Evolutionary conservation across 2,113 vertebrate species (phyloP).

Genomic region (Vireo altiloquus): DNA sequence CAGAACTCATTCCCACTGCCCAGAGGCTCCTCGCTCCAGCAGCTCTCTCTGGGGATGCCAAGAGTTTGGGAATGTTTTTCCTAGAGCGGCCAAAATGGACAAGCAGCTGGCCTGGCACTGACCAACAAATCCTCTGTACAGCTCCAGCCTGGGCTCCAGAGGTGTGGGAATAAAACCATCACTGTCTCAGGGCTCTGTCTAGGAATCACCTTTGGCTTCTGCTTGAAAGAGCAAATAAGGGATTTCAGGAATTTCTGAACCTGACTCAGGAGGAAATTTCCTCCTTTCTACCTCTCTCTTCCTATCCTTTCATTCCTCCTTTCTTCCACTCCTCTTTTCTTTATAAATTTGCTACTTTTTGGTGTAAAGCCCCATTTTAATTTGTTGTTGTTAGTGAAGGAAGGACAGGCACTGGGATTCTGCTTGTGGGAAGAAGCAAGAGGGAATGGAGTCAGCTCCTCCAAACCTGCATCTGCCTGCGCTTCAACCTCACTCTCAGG

Average conservation of each 20-base stretch:
- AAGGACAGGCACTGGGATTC: neutral
- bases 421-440: neutral
- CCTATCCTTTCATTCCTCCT: neutral
- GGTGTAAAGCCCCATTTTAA: neutral
- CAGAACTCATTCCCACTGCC: neutral
- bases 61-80: neutral
- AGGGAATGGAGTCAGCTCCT: neutral
- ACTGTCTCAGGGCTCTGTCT: slow-evolving; percentile 25
- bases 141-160: neutral
- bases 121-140: neutral
- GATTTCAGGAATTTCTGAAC: neutral
- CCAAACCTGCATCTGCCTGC: rapidly evolving
- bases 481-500: neutral
- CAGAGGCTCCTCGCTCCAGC: neutral
- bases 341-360: neutral
- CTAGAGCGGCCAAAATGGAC: neutral
- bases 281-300: neutral
- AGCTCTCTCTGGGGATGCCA: slow-evolving; percentile 2
- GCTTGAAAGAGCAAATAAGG: neutral
- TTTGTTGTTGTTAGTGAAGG: neutral
- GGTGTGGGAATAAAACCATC: neutral
- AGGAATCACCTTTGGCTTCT: slow-evolving; percentile 31
- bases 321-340: neutral
- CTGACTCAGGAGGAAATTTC: neutral
- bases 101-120: slow-evolving; percentile 8